phyloP scores from a whole-genome alignment of 2,113 vertebrate genomes.

The Planiliza haematocheilus region DNA sequence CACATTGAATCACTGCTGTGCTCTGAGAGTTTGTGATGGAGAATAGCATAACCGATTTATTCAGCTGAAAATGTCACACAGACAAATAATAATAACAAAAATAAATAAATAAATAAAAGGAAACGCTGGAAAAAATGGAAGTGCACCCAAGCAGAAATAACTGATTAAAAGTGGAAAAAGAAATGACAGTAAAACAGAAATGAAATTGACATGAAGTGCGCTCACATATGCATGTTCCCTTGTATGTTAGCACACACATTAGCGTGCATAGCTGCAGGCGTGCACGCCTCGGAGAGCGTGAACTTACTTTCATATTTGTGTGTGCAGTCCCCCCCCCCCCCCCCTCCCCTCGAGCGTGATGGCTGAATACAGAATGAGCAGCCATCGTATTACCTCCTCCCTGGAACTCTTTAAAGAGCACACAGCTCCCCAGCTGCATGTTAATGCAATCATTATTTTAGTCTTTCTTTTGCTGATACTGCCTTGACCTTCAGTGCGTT shows the following conservation, averaged over 20 bases:
- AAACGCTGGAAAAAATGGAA: background rate
- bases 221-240: background rate
- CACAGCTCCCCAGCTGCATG: constrained; percentile 68
- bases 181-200: constrained; percentile 16
- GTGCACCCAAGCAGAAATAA: constrained; percentile 16
- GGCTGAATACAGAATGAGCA: constrained; percentile 53
- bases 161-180: constrained; percentile 28
- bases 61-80: constrained; percentile 44
- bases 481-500: constrained; percentile 74
- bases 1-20: constrained; percentile 14
- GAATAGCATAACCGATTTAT: constrained; percentile 14
- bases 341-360: constrained; percentile 11
- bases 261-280: constrained; percentile 18
- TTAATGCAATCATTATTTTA: constrained; percentile 76
- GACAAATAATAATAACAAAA: background rate
- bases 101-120: background rate
- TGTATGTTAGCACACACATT: constrained; percentile 11
- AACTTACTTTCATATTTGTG: constrained; percentile 44
- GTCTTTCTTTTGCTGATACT: constrained; percentile 63
- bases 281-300: constrained; percentile 13
- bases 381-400: constrained; percentile 55
- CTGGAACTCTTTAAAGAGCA: constrained; percentile 71
- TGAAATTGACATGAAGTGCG: background rate
- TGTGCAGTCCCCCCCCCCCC: no score
- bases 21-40: constrained; percentile 3